phyloP scores from a whole-genome alignment of 2,888 invertebrate species.

The Teleogryllus oceanicus region DNA sequence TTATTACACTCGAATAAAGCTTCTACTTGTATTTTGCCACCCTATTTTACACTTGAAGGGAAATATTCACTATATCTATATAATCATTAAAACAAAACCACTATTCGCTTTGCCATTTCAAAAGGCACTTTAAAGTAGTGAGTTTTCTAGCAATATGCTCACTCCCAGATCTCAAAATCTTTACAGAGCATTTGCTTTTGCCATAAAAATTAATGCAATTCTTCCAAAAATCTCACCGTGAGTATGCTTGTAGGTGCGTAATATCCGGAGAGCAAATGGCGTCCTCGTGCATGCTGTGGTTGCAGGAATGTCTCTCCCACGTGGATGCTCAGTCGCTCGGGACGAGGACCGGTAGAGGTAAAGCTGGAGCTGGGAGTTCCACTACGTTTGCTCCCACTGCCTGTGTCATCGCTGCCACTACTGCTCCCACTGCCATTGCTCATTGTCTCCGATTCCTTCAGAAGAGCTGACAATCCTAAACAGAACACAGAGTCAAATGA shows the following conservation, averaged over 20 bases:
- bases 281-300: constrained; percentile 57
- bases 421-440: constrained; percentile 37
- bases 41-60: too few species aligned
- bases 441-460: background rate
- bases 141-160: too few species aligned
- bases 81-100: too few species aligned
- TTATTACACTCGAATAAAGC: too few species aligned
- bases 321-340: constrained; percentile 42
- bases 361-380: constrained; percentile 22
- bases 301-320: constrained; percentile 55
- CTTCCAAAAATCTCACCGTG: constrained; percentile 49
- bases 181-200: too few species aligned
- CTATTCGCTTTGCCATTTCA: too few species aligned
- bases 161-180: too few species aligned
- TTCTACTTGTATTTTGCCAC: too few species aligned
- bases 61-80: too few species aligned
- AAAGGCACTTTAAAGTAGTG: too few species aligned
- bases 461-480: background rate
- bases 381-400: constrained; percentile 25
- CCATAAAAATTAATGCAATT: constrained; percentile 23
- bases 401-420: constrained; percentile 42
- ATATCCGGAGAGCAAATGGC: constrained; percentile 58
- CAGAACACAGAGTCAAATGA: background rate
- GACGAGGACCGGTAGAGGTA: constrained; percentile 40
- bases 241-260: constrained; percentile 55